phyloP scores from a whole-genome alignment of 2,888 invertebrate genomes.

The Meloe dianella region DNA sequence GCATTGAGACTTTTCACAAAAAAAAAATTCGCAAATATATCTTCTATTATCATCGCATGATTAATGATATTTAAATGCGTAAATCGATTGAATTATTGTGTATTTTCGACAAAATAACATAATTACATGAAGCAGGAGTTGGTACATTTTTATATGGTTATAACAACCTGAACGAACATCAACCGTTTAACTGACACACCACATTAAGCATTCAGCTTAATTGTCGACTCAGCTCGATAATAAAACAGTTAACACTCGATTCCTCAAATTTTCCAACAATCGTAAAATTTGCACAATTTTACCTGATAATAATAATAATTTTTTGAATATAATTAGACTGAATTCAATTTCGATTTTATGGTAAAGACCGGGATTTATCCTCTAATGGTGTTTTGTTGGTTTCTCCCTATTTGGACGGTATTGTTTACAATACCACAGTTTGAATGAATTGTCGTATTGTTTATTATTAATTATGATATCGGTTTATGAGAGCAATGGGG shows the following conservation, averaged over 20 bases:
- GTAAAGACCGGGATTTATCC: constrained; percentile 24
- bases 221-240: constrained; percentile 13
- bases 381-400: constrained; percentile 24
- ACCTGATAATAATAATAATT: too few relatives aligned
- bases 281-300: background rate
- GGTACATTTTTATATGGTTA: constrained; percentile 2
- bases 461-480: constrained; percentile 56
- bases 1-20: background rate
- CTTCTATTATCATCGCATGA: background rate
- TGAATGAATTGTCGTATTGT: constrained; percentile 52
- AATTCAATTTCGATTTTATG: background rate
- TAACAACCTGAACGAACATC: background rate
- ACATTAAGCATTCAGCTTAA: constrained; percentile 15
- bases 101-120: background rate
- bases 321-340: background rate
- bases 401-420: constrained; percentile 27
- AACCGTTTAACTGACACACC: constrained; percentile 11
- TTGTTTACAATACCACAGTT: constrained; percentile 48
- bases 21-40: background rate
- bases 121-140: background rate
- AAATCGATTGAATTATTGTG: background rate
- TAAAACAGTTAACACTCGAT: constrained; percentile 15
- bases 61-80: background rate
- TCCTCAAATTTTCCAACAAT: constrained; percentile 4
- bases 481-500: constrained; percentile 48